phyloP scores from a whole-genome alignment of 2,113 vertebrate species.

The Cinclus cinclus region DNA sequence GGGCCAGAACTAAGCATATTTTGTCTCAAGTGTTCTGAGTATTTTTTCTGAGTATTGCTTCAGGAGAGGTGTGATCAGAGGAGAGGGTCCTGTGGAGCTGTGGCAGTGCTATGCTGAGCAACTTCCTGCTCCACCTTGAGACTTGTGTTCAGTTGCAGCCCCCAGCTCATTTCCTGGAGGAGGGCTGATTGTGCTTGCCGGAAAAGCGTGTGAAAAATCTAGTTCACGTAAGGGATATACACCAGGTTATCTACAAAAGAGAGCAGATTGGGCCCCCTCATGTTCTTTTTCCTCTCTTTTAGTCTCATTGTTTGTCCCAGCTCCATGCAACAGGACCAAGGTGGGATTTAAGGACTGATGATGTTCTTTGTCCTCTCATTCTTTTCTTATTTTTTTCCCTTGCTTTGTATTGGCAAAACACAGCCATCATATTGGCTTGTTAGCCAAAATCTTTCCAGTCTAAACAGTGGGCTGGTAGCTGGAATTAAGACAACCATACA shows the following conservation, averaged over 20 bases:
- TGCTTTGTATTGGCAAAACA: not conserved
- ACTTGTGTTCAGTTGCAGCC: not conserved
- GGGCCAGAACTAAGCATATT: not conserved
- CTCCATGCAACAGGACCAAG: fast-evolving
- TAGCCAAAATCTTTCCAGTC: not conserved
- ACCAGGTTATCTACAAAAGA: not conserved
- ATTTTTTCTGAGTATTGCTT: not conserved
- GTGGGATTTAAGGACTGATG: not conserved
- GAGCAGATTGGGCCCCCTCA: fast-evolving
- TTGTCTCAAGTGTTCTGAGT: not conserved
- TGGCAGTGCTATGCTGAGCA: not conserved
- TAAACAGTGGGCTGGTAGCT: not conserved
- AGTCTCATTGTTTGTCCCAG: not conserved
- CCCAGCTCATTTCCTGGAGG: not conserved
- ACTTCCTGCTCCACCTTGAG: not conserved
- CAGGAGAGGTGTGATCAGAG: not conserved
- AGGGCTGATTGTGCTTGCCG: not conserved
- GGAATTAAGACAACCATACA: not conserved
- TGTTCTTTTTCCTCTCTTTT: fast-evolving
- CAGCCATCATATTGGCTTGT: not conserved
- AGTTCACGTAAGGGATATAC: not conserved
- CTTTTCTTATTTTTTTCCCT: not conserved
- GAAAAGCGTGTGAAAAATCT: not conserved
- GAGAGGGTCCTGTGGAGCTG: not conserved
- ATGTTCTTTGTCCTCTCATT: not conserved